Conservation (phyloP, 2,113 vertebrate genomes). For the Notarius quadriscutis region DNA sequence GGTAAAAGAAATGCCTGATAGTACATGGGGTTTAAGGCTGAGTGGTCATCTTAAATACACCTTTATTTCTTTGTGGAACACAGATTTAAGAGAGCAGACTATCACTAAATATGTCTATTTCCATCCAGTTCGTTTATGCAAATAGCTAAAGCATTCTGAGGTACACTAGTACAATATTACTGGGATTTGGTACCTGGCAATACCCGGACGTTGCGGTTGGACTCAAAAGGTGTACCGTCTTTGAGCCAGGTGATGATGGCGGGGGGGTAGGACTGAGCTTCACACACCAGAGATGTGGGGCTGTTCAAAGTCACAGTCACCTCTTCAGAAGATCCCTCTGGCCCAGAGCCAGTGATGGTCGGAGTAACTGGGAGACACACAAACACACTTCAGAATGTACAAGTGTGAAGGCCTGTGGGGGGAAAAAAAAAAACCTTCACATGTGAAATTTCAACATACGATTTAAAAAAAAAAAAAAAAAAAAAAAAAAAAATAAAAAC, state of each 20-base stretch:
- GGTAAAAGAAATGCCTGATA: too few relatives aligned
- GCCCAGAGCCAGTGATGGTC: constrained; percentile 79
- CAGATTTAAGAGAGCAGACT: background rate
- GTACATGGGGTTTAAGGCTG: background rate
- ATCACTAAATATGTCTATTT: background rate
- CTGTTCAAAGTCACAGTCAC: constrained; percentile 88
- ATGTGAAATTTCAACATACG: background rate
- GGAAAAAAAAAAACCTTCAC: background rate
- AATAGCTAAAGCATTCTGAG: background rate
- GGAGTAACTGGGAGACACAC: constrained; percentile 83
- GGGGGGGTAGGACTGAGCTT: constrained; percentile 90
- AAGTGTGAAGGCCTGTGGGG: too few relatives aligned
- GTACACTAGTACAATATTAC: background rate
- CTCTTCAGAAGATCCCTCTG: constrained; percentile 78
- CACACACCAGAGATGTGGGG: constrained; percentile 88
- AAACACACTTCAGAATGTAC: background rate
- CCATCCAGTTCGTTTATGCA: background rate
- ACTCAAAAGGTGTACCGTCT: constrained; percentile 81
- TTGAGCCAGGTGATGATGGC: constrained; percentile 93
- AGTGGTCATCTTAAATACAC: background rate
- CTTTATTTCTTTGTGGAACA: background rate
- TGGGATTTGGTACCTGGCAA: constrained; percentile 82
- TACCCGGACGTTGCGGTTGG: constrained; percentile 81
- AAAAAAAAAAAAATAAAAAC: too few relatives aligned
- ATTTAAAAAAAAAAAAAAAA: too few relatives aligned